phyloP scores from a whole-genome alignment of 92 coral and sea anemone genomes.

The Hydrozoanthus gracilis region DNA sequence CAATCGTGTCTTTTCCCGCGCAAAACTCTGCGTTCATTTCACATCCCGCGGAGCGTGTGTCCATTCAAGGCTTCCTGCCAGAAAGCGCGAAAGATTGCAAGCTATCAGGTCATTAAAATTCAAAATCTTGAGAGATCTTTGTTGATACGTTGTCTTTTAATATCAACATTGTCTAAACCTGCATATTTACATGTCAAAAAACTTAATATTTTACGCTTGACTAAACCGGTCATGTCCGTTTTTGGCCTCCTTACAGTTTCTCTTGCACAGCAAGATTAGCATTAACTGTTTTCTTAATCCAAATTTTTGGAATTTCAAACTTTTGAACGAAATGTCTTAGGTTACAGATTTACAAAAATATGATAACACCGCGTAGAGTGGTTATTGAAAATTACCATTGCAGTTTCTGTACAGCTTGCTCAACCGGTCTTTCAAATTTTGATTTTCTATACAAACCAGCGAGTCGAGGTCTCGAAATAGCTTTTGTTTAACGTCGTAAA shows the following conservation, averaged over 20 bases:
- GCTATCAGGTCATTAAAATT: constrained; percentile 28
- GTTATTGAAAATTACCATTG: constrained; percentile 25
- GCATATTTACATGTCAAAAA: constrained; percentile 49
- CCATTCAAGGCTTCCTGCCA: constrained; percentile 18
- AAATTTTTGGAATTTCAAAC: constrained; percentile 23
- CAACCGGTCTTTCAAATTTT: neutral
- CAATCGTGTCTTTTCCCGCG: neutral
- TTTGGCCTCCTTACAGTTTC: constrained; percentile 3
- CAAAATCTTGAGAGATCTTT: constrained; percentile 32
- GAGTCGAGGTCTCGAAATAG: constrained; percentile 12
- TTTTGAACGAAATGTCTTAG: constrained; percentile 23
- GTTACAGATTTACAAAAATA: constrained; percentile 49
- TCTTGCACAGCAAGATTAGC: constrained; percentile 48
- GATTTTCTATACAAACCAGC: constrained; percentile 21
- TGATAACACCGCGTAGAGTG: constrained; percentile 34
- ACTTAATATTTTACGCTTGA: constrained; percentile 42
- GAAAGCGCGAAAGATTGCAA: neutral
- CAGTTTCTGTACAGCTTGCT: constrained; percentile 29
- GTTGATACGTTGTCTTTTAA: constrained; percentile 47
- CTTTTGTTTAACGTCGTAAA: constrained; percentile 2
- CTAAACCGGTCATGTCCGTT: constrained; percentile 7
- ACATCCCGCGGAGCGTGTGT: constrained; percentile 12
- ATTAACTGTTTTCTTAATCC: constrained; percentile 17
- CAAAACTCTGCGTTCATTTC: neutral
- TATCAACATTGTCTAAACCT: constrained; percentile 34